Conservation (phyloP, 1,140 invertebrate genomes). For the Grapholita molesta region DNA sequence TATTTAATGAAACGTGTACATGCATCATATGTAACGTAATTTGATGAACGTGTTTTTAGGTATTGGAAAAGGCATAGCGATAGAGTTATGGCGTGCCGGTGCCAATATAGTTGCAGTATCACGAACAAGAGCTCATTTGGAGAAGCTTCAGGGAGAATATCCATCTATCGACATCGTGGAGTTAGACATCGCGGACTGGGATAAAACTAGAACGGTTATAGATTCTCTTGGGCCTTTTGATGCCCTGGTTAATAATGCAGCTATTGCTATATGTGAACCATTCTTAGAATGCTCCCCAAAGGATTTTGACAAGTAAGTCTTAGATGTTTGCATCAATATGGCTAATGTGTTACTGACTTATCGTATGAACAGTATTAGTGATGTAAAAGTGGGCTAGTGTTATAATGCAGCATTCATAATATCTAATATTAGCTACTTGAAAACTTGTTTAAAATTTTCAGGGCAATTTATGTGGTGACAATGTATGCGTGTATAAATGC, state of each 20-base stretch:
- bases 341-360: not conserved
- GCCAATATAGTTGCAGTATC: slow-evolving; percentile 88
- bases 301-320: slow-evolving; percentile 59
- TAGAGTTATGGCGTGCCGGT: slow-evolving; percentile 81
- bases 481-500: too few relatives aligned
- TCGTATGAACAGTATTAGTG: not conserved
- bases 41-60: slow-evolving; percentile 73
- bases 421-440: not conserved
- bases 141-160: slow-evolving; percentile 81
- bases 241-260: slow-evolving; percentile 70
- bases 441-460: too few relatives aligned
- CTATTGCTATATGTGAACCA: slow-evolving; percentile 60
- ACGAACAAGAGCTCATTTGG: slow-evolving; percentile 82
- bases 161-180: slow-evolving; percentile 82
- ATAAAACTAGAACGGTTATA: slow-evolving; percentile 79
- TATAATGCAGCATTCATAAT: not conserved
- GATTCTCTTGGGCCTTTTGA: slow-evolving; percentile 69
- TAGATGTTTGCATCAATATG: not conserved
- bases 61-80: slow-evolving; percentile 85
- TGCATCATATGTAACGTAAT: slow-evolving; percentile 18
- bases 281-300: slow-evolving; percentile 53
- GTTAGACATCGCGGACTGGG: slow-evolving; percentile 89
- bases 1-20: slow-evolving; percentile 18
- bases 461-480: too few relatives aligned
- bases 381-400: not conserved